Percentiles rank a stretch among this genome's conserved stretches.
phyloP scores from a whole-genome alignment of 2,113 vertebrate species.

The Calyptommatus sinebrachiatus region DNA sequence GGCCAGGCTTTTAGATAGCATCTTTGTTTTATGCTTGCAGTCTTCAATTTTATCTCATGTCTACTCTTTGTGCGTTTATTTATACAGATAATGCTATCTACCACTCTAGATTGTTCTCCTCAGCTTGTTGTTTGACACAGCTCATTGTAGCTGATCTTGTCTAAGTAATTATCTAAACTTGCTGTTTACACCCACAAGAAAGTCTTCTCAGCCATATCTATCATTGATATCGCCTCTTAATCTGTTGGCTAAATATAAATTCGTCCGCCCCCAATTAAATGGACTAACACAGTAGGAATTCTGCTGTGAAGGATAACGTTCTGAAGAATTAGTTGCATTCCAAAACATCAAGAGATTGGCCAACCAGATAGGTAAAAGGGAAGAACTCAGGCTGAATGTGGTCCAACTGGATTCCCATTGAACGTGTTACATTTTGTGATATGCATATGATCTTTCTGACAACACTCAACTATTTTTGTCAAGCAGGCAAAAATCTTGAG shows the following conservation, averaged over 20 bases:
- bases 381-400: conserved; percentile 22
- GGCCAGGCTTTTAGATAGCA: not conserved
- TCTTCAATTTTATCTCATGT: not conserved
- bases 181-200: conserved; percentile 9
- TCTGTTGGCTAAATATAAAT: conserved; percentile 22
- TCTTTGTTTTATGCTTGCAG: not conserved
- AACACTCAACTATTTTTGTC: conserved; percentile 22
- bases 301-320: conserved; percentile 30
- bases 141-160: conserved; percentile 8
- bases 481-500: conserved; percentile 22
- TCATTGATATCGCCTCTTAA: conserved; percentile 35
- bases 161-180: conserved; percentile 41
- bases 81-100: not conserved
- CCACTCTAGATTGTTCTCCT: not conserved
- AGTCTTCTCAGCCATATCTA: conserved; percentile 27
- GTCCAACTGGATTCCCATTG: not conserved
- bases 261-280: conserved; percentile 29
- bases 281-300: not conserved
- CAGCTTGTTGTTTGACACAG: not conserved
- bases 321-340: conserved; percentile 31
- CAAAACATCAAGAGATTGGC: conserved; percentile 37
- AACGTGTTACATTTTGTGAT: conserved; percentile 22
- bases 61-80: no score
- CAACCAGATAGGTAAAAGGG: conserved; percentile 37
- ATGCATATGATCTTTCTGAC: conserved; percentile 26